Conservation (phyloP, 2,888 invertebrate species). For the Apodemia zela region DNA sequence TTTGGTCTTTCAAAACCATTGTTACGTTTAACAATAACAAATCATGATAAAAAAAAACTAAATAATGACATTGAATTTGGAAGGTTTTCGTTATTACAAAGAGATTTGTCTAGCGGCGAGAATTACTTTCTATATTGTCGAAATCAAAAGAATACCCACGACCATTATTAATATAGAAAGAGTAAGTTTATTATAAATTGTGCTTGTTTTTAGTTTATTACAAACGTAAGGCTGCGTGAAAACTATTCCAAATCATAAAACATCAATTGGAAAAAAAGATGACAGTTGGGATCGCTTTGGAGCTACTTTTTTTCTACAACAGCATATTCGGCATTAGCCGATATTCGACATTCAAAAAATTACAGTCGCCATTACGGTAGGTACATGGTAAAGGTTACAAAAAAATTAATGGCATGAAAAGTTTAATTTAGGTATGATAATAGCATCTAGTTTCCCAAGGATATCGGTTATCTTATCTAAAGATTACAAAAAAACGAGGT, state of each 20-base stretch:
- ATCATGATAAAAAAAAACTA: constrained; percentile 14
- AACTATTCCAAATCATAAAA: constrained; percentile 38
- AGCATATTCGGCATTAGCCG: constrained; percentile 36
- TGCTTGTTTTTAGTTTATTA: constrained; percentile 28
- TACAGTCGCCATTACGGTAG: constrained; percentile 1
- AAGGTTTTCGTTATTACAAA: constrained; percentile 17
- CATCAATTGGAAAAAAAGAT: constrained; percentile 48
- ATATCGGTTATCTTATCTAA: constrained; percentile 50
- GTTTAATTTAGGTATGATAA: constrained; percentile 28
- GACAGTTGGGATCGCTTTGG: constrained; percentile 48
- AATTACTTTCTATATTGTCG: constrained; percentile 16
- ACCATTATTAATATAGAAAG: constrained; percentile 49
- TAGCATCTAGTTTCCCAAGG: constrained; percentile 40
- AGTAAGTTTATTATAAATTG: constrained; percentile 36
- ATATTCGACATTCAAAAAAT: constrained; percentile 30
- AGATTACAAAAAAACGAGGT: constrained; percentile 42
- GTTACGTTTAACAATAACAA: constrained; percentile 1
- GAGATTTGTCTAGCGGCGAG: constrained; percentile 15
- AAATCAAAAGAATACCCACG: constrained; percentile 48
- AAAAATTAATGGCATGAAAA: constrained; percentile 8
- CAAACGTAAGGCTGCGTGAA: constrained; percentile 38
- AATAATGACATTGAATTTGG: constrained; percentile 60
- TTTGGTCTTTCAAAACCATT: constrained; percentile 4
- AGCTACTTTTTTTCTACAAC: constrained; percentile 80
- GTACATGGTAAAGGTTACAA: constrained; percentile 8